These are phyloP conservation scores for Strigops habroptila DNA, from an alignment of 2,113 vertebrate species.

Conservation along the genomic window DNA sequence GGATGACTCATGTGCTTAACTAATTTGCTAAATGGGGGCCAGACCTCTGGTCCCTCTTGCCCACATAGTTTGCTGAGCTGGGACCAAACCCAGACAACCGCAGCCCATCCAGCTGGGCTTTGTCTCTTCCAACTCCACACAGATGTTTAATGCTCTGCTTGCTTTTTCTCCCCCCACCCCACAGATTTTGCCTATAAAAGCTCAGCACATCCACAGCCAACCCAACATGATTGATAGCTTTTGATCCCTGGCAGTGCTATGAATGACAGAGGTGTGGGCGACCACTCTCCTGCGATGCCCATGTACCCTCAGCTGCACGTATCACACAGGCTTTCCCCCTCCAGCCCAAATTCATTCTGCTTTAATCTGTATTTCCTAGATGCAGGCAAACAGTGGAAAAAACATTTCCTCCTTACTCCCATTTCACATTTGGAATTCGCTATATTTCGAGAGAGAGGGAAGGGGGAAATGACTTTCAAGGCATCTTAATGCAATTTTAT, in stretches of 20 bases:
- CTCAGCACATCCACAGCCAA: neutral
- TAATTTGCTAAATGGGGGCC: conserved; percentile 36
- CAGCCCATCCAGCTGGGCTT: neutral
- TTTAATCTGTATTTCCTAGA: neutral
- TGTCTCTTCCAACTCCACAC: neutral
- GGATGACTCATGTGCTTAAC: conserved; percentile 23
- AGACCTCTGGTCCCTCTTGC: neutral
- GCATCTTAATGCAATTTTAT: neutral
- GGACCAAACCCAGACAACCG: conserved; percentile 13
- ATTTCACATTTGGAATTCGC: neutral
- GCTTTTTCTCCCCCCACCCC: neutral
- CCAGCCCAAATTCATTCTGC: neutral
- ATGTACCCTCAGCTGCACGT: rapidly evolving
- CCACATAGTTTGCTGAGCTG: neutral
- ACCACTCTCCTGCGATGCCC: neutral
- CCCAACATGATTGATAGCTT: rapidly evolving
- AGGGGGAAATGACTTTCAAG: neutral
- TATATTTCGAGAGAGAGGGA: neutral
- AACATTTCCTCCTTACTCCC: neutral
- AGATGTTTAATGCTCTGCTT: neutral
- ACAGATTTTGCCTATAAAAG: neutral
- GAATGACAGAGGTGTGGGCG: rapidly evolving
- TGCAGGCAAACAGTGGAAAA: neutral
- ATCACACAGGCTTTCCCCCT: neutral
- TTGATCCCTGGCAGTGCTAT: rapidly evolving